Conservation (phyloP, 2,888 invertebrate genomes). For the Linnaemya vulpina region DNA sequence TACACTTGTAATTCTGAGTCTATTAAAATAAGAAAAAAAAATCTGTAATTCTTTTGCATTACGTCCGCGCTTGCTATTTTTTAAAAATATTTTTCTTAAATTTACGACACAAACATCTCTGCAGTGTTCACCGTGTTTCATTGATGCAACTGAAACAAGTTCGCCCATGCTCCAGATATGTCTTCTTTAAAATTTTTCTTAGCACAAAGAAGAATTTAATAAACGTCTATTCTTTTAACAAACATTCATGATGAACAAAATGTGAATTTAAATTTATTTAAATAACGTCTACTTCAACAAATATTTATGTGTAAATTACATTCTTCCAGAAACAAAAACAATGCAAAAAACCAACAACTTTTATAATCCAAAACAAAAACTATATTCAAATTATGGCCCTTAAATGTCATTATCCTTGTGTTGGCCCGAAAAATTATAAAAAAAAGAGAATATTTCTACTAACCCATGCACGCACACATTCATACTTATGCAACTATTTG, state of each 20-base stretch:
- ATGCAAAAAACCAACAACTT: constrained; percentile 27
- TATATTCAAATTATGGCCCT: constrained; percentile 65
- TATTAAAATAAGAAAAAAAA: too few relatives aligned
- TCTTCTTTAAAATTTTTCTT: neutral
- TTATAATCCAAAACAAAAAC: constrained; percentile 43
- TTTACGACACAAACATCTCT: too few relatives aligned
- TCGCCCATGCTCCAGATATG: too few relatives aligned
- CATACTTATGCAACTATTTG: constrained; percentile 39
- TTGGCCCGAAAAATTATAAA: constrained; percentile 38
- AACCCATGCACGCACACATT: neutral
- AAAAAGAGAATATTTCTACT: constrained; percentile 33
- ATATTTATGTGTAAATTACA: constrained; percentile 42
- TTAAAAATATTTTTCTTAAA: too few relatives aligned
- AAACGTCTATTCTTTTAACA: neutral
- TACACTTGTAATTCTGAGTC: too few relatives aligned
- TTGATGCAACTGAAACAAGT: too few relatives aligned
- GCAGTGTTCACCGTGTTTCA: too few relatives aligned
- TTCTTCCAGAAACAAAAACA: constrained; percentile 9
- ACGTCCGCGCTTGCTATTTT: too few relatives aligned
- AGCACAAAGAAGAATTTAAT: neutral
- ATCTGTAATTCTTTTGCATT: too few relatives aligned
- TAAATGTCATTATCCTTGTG: constrained; percentile 62
- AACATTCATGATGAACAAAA: constrained; percentile 36
- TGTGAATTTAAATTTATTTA: constrained; percentile 58
- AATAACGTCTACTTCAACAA: constrained; percentile 33